Percentiles rank a stretch among this genome's conserved stretches.
Conservation (phyloP, 2,888 invertebrate species). For the Drosophila dives region DNA sequence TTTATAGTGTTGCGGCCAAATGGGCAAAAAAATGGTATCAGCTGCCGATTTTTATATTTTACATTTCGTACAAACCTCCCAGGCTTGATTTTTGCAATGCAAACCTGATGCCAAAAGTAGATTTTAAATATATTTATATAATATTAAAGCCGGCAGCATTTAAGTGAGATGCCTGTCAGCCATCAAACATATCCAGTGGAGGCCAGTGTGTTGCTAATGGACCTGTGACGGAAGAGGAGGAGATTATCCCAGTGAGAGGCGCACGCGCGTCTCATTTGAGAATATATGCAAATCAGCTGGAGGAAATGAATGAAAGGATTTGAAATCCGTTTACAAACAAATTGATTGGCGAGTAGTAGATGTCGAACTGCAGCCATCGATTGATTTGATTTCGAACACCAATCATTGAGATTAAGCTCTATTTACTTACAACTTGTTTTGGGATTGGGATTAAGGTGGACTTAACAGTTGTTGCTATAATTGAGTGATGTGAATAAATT, state of each 20-base stretch:
- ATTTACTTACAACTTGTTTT: conserved; percentile 68
- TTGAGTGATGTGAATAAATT: conserved; percentile 61
- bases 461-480: conserved; percentile 75
- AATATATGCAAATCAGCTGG: conserved; percentile 72
- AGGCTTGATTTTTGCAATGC: conserved; percentile 56
- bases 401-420: conserved; percentile 3
- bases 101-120: conserved; percentile 58
- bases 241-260: conserved; percentile 36
- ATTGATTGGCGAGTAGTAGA: conserved; percentile 59
- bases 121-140: conserved; percentile 69
- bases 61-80: conserved; percentile 44
- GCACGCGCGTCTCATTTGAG: conserved; percentile 58
- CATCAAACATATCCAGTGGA: conserved; percentile 15
- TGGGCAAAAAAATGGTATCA: conserved; percentile 51
- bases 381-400: conserved; percentile 64
- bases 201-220: conserved; percentile 82
- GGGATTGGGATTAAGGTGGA: conserved; percentile 70
- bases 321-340: conserved; percentile 46
- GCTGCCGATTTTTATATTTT: conserved; percentile 34
- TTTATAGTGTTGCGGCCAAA: conserved; percentile 9
- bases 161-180: conserved; percentile 23
- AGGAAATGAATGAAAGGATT: conserved; percentile 26
- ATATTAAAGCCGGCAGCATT: conserved; percentile 70
- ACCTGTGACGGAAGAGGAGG: conserved; percentile 65
- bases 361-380: conserved; percentile 39